Evolutionary conservation across 2,797 vertebrate genomes (phyloP).

Genomic region (Lepilemur septentrionalis): DNA sequence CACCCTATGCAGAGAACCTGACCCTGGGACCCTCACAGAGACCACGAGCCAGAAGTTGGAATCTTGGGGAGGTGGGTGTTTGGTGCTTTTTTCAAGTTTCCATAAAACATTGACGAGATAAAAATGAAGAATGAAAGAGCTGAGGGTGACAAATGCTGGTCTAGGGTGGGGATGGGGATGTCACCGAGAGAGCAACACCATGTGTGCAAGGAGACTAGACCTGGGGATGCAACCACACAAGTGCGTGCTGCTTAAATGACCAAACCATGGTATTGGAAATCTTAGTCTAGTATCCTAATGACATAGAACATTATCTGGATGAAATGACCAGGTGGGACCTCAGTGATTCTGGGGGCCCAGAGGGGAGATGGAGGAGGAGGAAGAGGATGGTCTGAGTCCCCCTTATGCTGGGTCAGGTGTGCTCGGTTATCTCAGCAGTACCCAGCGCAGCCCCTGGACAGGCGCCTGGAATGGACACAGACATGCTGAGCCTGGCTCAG

Average conservation of each 20-base stretch:
- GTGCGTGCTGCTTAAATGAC: background rate
- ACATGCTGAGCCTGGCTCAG: background rate
- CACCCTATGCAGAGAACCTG: too few relatives aligned
- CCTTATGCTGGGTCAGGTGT: background rate
- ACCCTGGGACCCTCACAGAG: background rate
- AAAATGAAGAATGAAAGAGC: background rate
- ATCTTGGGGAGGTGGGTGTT: too few relatives aligned
- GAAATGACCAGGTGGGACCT: background rate
- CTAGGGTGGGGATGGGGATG: accelerated
- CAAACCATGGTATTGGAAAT: background rate
- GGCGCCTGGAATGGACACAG: background rate
- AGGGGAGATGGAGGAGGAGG: background rate
- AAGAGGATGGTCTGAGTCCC: too few relatives aligned
- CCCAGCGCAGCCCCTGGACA: background rate
- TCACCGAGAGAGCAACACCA: background rate
- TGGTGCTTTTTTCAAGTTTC: background rate
- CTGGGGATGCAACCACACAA: background rate
- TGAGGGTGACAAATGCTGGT: background rate
- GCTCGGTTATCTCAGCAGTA: background rate
- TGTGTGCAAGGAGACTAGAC: background rate
- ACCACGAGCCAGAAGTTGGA: background rate
- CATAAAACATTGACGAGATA: background rate
- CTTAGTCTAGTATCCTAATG: background rate
- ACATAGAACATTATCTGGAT: background rate
- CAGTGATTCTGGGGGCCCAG: too few relatives aligned